phyloP scores from a whole-genome alignment of 1,140 invertebrate genomes.

The Scaptodrosophila lebanonensis region DNA sequence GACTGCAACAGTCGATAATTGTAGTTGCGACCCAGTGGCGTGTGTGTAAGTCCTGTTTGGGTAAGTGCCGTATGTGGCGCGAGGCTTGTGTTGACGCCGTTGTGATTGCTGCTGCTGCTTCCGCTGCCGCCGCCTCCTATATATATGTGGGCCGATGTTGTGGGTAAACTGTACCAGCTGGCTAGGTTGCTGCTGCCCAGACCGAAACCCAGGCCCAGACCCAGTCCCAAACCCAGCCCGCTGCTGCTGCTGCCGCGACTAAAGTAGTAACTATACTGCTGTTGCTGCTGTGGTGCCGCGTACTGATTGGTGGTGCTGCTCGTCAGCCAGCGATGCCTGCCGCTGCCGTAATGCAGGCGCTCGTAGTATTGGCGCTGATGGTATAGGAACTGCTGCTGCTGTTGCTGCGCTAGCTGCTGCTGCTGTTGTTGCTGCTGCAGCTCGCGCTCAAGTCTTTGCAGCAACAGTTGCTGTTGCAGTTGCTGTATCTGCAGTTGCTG shows the following conservation, averaged over 20 bases:
- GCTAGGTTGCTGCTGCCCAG: conserved; percentile 61
- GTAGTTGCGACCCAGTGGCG: neutral
- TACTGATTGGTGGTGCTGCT: conserved; percentile 31
- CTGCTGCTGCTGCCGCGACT: conserved; percentile 36
- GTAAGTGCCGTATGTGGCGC: conserved; percentile 33
- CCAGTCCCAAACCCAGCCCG: conserved; percentile 44
- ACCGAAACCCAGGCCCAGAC: conserved; percentile 61
- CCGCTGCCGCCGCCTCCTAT: conserved; percentile 59
- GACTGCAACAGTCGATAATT: conserved; percentile 29
- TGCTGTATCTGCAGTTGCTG: conserved; percentile 40
- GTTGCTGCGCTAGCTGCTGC: conserved; percentile 64
- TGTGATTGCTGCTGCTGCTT: neutral
- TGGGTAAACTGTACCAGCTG: conserved; percentile 66
- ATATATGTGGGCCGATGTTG: conserved; percentile 63
- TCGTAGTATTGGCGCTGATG: conserved; percentile 49
- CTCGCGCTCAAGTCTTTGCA: conserved; percentile 63
- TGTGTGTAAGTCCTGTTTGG: neutral
- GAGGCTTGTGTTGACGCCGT: conserved; percentile 3
- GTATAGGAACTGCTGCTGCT: conserved; percentile 45
- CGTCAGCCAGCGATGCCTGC: conserved; percentile 52
- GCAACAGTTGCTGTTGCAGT: conserved; percentile 56
- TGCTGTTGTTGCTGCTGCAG: conserved; percentile 67
- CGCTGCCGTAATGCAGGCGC: conserved; percentile 12
- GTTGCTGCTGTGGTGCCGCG: conserved; percentile 28
- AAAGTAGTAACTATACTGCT: conserved; percentile 40